These are phyloP conservation scores for Callipepla squamata DNA, from an alignment of 2,113 vertebrate genomes.

Conservation along the genomic window DNA sequence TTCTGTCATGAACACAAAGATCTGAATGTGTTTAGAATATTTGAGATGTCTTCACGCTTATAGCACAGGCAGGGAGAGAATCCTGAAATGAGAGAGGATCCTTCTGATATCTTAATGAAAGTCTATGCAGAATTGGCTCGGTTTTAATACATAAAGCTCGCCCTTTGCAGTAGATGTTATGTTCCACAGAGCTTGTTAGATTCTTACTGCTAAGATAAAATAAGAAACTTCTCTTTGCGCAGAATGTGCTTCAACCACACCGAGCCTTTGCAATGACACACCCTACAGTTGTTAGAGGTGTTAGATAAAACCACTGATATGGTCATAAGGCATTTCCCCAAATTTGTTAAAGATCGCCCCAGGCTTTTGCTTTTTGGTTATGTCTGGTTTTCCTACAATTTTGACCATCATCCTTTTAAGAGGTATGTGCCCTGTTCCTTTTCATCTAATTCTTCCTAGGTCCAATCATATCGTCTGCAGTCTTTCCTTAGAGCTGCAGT, in stretches of 20 bases:
- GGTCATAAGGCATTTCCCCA: neutral
- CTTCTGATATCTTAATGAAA: neutral
- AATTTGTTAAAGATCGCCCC: neutral
- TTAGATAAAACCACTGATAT: neutral
- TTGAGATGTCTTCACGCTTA: neutral
- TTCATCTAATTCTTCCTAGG: neutral
- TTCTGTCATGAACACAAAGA: neutral
- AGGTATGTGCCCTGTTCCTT: neutral
- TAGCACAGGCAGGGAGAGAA: neutral
- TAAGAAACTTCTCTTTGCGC: neutral
- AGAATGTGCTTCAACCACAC: neutral
- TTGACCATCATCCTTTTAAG: neutral
- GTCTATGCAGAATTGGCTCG: neutral
- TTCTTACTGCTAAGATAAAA: neutral
- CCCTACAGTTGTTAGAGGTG: neutral
- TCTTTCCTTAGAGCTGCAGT: neutral
- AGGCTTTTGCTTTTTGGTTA: neutral
- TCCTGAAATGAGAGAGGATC: neutral
- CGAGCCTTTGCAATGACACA: neutral
- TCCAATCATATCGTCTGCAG: neutral
- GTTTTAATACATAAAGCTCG: neutral
- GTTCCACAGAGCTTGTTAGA: neutral
- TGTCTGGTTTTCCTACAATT: neutral
- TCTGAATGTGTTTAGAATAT: neutral
- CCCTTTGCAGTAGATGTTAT: neutral